Percentiles rank a stretch among this genome's conserved stretches.
Evolutionary conservation across 2,113 vertebrate species (phyloP).

Genomic region (Pseudorasbora parva): DNA sequence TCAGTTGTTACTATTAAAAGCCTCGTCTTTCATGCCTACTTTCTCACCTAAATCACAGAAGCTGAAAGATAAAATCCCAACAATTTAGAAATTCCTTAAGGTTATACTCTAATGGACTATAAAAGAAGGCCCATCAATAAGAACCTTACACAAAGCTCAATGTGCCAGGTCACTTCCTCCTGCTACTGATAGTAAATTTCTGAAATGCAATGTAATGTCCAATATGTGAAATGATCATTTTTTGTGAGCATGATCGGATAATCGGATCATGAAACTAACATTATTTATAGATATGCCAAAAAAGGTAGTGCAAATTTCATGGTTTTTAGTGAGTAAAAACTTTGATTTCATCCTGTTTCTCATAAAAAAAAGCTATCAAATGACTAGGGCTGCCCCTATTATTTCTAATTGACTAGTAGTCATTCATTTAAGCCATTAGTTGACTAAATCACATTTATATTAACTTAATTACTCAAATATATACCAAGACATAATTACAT

Average conservation of each 20-base stretch:
- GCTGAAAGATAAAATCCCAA: conserved; percentile 9
- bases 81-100: conserved; percentile 45
- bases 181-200: not conserved
- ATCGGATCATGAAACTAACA: too few species aligned
- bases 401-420: too few species aligned
- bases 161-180: conserved; percentile 1
- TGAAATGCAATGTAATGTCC: not conserved
- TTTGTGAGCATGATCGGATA: not conserved
- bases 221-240: not conserved
- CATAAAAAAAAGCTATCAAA: not conserved
- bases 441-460: too few species aligned
- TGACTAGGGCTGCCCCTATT: too few species aligned
- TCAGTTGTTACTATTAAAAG: conserved; percentile 24
- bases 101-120: conserved; percentile 7
- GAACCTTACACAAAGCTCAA: conserved; percentile 42
- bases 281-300: not conserved
- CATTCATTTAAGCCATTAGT: too few species aligned
- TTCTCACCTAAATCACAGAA: conserved; percentile 42
- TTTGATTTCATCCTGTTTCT: not conserved
- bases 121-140: not conserved
- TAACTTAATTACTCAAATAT: too few species aligned
- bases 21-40: conserved; percentile 19
- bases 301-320: not conserved
- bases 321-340: not conserved
- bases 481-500: too few species aligned